Evolutionary conservation across 2,888 invertebrate species (phyloP).

Genomic region (Heteromyza rotundicornis): DNA sequence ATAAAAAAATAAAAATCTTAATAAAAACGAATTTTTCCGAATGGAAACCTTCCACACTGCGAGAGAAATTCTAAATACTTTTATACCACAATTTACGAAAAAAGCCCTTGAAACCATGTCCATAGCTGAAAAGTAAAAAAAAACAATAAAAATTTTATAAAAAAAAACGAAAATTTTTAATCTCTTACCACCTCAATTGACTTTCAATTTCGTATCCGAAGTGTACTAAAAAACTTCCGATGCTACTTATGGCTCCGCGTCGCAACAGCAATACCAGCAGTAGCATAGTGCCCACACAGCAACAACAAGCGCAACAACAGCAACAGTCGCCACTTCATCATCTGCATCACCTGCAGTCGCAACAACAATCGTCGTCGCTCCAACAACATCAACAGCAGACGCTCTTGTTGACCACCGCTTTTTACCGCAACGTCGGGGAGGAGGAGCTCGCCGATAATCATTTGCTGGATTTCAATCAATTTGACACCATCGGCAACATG

Average conservation of each 20-base stretch:
- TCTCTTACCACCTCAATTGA: slow-evolving; percentile 7
- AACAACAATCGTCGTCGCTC: slow-evolving; percentile 46
- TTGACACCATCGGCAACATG: slow-evolving; percentile 45
- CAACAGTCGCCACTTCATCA: too few relatives aligned
- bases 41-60: too few relatives aligned
- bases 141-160: slow-evolving; percentile 2
- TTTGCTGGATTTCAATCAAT: slow-evolving; percentile 39
- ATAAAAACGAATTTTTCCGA: too few relatives aligned
- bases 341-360: too few relatives aligned
- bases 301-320: slow-evolving; percentile 28
- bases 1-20: too few relatives aligned
- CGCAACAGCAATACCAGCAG: slow-evolving; percentile 58
- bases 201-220: too few relatives aligned
- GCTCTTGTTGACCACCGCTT: slow-evolving; percentile 23
- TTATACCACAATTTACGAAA: too few relatives aligned
- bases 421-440: slow-evolving; percentile 32
- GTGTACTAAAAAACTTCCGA: too few relatives aligned
- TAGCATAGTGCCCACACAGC: slow-evolving; percentile 19
- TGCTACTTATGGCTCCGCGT: slow-evolving; percentile 65
- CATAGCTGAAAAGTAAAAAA: slow-evolving; percentile 3
- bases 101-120: too few relatives aligned
- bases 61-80: too few relatives aligned
- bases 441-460: slow-evolving; percentile 22
- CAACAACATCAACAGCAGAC: slow-evolving; percentile 34
- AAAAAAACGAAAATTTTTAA: slow-evolving; percentile 10